A percentile compares a stretch with the other conserved stretches of the same genome.
These are phyloP conservation scores for Crax fasciolata DNA, from an alignment of 2,797 vertebrate species.

Conservation along the genomic window DNA sequence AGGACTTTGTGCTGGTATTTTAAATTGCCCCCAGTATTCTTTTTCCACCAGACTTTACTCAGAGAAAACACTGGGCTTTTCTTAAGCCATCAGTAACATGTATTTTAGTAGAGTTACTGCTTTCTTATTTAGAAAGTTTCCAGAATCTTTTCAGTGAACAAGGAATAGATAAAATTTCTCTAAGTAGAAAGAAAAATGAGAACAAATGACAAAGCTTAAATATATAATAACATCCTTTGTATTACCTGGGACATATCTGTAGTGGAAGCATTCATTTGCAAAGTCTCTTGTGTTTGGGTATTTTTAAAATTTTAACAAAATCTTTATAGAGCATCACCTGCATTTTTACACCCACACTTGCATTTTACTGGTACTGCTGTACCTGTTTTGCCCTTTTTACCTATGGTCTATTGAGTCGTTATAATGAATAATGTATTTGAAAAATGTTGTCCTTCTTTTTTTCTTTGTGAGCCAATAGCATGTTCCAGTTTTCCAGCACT, in stretches of 20 bases:
- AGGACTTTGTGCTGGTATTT: neutral
- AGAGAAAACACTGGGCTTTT: neutral
- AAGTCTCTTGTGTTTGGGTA: neutral
- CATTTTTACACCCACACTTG: neutral
- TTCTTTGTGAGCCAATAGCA: neutral
- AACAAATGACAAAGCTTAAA: neutral
- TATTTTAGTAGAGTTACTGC: neutral
- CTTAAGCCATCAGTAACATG: neutral
- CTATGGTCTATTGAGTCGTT: neutral
- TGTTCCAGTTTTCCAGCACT: neutral
- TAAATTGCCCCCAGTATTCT: neutral
- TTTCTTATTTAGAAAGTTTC: neutral
- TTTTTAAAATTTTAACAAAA: neutral
- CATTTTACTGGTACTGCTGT: neutral
- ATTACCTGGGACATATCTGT: neutral
- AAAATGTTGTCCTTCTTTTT: neutral
- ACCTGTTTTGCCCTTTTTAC: neutral
- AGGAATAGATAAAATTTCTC: neutral
- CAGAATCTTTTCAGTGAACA: neutral
- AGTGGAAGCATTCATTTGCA: neutral
- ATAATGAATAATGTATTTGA: slow-evolving; percentile 23
- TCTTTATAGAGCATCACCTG: neutral
- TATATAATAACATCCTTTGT: neutral
- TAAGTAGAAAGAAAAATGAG: neutral
- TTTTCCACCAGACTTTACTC: neutral